phyloP scores from a whole-genome alignment of 2,113 vertebrate genomes.

The Macheiramphus alcinus region DNA sequence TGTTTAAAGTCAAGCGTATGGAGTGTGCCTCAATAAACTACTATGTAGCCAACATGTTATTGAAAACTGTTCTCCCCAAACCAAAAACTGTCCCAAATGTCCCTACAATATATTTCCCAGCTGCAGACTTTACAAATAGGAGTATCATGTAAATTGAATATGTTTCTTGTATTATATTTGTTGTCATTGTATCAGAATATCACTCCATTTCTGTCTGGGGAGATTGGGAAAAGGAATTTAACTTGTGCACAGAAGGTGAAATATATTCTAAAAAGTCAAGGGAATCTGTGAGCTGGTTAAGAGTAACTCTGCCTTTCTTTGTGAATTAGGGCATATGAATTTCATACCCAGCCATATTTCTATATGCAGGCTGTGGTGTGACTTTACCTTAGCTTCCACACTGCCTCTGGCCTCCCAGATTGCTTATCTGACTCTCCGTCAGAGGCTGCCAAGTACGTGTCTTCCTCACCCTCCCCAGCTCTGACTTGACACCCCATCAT shows the following conservation, averaged over 20 bases:
- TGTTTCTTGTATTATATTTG: background rate
- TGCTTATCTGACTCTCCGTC: background rate
- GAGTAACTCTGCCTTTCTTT: background rate
- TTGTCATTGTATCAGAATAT: background rate
- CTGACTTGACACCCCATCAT: background rate
- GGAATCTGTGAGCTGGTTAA: background rate
- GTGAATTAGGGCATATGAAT: background rate
- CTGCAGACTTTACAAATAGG: background rate
- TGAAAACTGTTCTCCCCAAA: background rate
- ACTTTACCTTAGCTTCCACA: background rate
- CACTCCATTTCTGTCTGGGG: background rate
- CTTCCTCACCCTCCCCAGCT: background rate
- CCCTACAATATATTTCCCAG: background rate
- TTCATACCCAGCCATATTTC: background rate
- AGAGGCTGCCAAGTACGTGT: background rate
- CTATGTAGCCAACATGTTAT: background rate
- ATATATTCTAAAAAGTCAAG: background rate
- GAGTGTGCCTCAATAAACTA: background rate
- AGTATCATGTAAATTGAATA: background rate
- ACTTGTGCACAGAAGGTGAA: background rate
- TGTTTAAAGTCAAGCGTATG: accelerated
- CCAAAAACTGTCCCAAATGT: background rate
- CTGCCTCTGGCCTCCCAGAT: background rate
- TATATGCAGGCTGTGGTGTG: background rate
- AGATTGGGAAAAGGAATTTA: background rate